Base-by-base conservation (phyloP, 2,113 vertebrate genomes). In the Microcebus jonahi region DNA sequence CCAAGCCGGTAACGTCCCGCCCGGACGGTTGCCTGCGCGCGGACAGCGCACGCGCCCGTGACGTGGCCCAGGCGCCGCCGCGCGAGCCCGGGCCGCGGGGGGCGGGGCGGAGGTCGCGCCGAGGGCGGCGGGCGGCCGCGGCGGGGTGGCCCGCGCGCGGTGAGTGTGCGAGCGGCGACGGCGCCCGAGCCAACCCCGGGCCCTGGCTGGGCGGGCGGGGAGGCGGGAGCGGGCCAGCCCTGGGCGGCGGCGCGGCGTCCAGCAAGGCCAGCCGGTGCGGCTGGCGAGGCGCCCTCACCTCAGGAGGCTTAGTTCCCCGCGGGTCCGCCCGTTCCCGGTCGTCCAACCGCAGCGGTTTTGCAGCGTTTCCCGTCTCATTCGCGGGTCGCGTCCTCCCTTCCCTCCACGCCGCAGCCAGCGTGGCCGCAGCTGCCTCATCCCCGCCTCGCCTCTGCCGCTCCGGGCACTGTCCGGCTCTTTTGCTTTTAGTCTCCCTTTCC, bases 41-140 rank as follows among this genome's bases (percentile, higher is more conserved):
- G 5, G 12, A 95, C 59, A 3, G 95, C 96, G 96, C 84, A 89
- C 15, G 95, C 97, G 96, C 80, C 20, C 6, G 36, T 94, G 93
- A 96, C 94, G 97, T 90, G 11, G 5, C 50, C 85, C 36, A 59
- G 70, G 15, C 79, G 61, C 85, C 67, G 31, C 48, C 61, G 36
- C 55, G 68, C 59, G 8, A 14, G 5, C 36, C 88, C 36, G 61
- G 70, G 23, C 27, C 55, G 68, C 48, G 55, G 36, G 67, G 82
- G 90, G 95, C 75, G 84, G 95, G 87, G 86, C 91, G 68, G 61
- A 77, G 83, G n/a, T 18, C 45, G n/a, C 34, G 61, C 77, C 3
- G 77, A 57, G 93, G 93, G 88, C 73, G 55, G 88, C 53, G 48
- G 79, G 94, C 2, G 34, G 81, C 93, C 82, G 96, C 94, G 94